phyloP scores from a whole-genome alignment of 2,888 invertebrate genomes.

The Cynaeus angustus region DNA sequence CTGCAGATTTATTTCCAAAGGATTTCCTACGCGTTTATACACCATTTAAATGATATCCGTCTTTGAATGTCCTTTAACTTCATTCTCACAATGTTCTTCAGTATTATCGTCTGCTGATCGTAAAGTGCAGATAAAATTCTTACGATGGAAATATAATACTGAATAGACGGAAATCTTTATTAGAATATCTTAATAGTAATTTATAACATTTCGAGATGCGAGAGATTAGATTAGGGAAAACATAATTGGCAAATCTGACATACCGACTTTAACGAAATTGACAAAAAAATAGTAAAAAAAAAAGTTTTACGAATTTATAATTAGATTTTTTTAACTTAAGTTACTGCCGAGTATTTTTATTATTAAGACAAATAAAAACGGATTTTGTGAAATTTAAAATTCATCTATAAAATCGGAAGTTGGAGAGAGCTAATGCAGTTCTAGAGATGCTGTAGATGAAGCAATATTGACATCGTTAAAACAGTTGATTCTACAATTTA shows the following conservation, averaged over 20 bases:
- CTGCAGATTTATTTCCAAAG: neutral
- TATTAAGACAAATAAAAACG: no score
- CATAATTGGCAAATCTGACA: neutral
- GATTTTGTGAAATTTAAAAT: no score
- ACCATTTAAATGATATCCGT: slow-evolving; percentile 31
- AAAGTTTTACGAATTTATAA: no score
- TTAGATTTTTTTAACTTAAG: no score
- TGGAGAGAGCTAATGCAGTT: no score
- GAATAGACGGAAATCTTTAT: slow-evolving; percentile 27
- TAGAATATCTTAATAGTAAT: slow-evolving; percentile 14
- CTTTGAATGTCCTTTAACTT: slow-evolving; percentile 22
- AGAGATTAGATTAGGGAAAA: neutral
- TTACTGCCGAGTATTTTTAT: no score
- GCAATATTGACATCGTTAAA: no score
- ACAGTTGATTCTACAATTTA: no score
- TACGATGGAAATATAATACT: slow-evolving; percentile 24
- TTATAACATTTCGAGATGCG: neutral
- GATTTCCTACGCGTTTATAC: slow-evolving; percentile 29
- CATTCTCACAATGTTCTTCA: slow-evolving; percentile 10
- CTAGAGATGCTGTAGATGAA: no score
- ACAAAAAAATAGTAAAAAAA: neutral
- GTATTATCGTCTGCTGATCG: slow-evolving; percentile 2
- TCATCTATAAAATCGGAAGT: no score
- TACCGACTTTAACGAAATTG: neutral
- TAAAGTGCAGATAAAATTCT: slow-evolving; percentile 17